phyloP scores from a whole-genome alignment of 2,888 invertebrate genomes.

The Plemyria rubiginata region DNA sequence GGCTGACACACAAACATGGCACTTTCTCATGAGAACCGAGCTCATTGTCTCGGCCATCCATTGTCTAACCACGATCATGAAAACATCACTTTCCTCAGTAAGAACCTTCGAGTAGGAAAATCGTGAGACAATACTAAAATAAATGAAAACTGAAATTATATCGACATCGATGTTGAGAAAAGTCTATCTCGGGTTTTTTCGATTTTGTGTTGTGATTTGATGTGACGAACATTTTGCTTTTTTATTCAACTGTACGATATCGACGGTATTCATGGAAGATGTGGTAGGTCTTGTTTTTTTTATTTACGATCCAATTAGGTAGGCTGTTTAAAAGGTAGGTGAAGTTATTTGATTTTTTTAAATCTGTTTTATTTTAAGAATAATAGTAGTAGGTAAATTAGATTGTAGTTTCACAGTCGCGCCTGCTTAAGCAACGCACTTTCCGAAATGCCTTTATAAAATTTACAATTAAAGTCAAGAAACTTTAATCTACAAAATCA shows the following conservation, averaged over 20 bases:
- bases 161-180: conserved; percentile 22
- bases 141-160: conserved; percentile 27
- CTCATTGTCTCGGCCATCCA: conserved; percentile 50
- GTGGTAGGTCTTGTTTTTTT: not conserved
- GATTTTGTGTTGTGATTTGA: conserved; percentile 13
- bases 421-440: conserved; percentile 14
- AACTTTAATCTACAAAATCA: conserved; percentile 34
- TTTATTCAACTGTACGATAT: conserved; percentile 14
- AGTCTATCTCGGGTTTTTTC: conserved; percentile 17
- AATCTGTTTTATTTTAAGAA: not conserved
- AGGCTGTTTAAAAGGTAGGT: too few relatives aligned
- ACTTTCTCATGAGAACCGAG: conserved; percentile 69
- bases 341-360: not conserved
- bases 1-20: conserved; percentile 53
- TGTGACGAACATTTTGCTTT: conserved; percentile 14
- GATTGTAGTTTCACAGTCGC: conserved; percentile 1
- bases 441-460: conserved; percentile 31
- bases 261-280: not conserved
- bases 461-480: conserved; percentile 32
- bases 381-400: not conserved
- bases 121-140: conserved; percentile 39
- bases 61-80: conserved; percentile 51
- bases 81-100: conserved; percentile 60
- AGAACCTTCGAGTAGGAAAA: conserved; percentile 47
- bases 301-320: too few relatives aligned